phyloP scores from a whole-genome alignment of 2,888 invertebrate species.

The Tetramorium bicarinatum region DNA sequence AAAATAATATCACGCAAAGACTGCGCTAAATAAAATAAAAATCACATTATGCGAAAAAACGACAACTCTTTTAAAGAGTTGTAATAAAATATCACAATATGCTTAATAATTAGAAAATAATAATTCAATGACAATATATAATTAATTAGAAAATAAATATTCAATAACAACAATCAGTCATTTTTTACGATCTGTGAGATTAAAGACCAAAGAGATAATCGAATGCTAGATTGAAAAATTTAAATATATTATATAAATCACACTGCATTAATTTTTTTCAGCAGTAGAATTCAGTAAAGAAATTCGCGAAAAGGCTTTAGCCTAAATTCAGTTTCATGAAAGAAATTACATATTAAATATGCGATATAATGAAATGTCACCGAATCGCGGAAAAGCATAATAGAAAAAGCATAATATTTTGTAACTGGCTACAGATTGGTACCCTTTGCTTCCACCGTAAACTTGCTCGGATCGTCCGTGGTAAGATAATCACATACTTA shows the following conservation, averaged over 20 bases:
- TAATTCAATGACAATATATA: conserved; percentile 6
- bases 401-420: conserved; percentile 9
- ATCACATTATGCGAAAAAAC: neutral
- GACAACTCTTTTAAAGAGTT: neutral
- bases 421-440: conserved; percentile 31
- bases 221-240: neutral
- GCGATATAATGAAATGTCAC: neutral
- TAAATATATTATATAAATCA: conserved; percentile 4
- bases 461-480: neutral
- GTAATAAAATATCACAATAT: conserved; percentile 1
- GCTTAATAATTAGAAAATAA: conserved; percentile 21
- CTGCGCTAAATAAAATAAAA: neutral
- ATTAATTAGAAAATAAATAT: conserved; percentile 28
- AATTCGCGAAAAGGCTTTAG: neutral
- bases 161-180: neutral
- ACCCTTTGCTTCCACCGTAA: neutral
- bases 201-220: neutral
- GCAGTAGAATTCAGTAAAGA: neutral
- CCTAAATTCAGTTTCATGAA: neutral
- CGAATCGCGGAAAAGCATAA: neutral
- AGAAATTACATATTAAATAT: neutral
- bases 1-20: neutral
- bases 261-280: neutral
- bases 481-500: conserved; percentile 29
- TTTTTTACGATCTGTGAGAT: conserved; percentile 14